Evolutionary conservation across 2,888 invertebrate genomes (phyloP), one percentile per base, ranked within the genome.

Genomic region (Crematogaster levior): DNA sequence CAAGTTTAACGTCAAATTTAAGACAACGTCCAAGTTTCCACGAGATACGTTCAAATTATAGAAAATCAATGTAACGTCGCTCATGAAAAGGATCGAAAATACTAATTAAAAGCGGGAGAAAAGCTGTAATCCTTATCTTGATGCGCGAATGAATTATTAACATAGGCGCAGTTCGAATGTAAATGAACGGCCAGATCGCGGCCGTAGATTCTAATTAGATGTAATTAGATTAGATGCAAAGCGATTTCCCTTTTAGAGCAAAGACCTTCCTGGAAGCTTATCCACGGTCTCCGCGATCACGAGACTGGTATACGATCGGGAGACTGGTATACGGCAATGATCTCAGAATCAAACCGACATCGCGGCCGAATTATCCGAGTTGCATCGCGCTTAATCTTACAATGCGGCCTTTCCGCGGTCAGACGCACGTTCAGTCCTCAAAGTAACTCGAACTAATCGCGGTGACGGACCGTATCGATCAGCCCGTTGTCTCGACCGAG

Each of bases 171-270:
- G 30, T 18, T 24, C 48, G 46, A 53, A 51, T 40, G 65, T 40
- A 40, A 46, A 21, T 30, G 51, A 85, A 51, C 65, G 79, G 58
- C 48, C 46, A 72, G 70, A 34, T 56, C 77, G 46, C 66, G 34
- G 30, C 12, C 37, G 46, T 73, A 65, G 80, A 75, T 65, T 63
- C 85, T 85, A 81, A 88, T 88, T 85, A 88, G 73, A 56, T 66
- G 56, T 80, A 79, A 88, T 88, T 88, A 81, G 86, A 88, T 88
- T 65, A 88, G 21, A 77, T 72, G 65, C 24, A 27, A 60, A 18
- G 68, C 37, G 56, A 74, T 61, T 24, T 77, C 34, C 27, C 74
- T 40, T 43, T 66, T 40, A 82, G 68, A 60, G 53, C 56, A 51
- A 40, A 74, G 43, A 46, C 40, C 56, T 73, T 85, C 72, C 84